Conservation (phyloP, 2,797 vertebrate species). For the Pachyuromys duprasi region DNA sequence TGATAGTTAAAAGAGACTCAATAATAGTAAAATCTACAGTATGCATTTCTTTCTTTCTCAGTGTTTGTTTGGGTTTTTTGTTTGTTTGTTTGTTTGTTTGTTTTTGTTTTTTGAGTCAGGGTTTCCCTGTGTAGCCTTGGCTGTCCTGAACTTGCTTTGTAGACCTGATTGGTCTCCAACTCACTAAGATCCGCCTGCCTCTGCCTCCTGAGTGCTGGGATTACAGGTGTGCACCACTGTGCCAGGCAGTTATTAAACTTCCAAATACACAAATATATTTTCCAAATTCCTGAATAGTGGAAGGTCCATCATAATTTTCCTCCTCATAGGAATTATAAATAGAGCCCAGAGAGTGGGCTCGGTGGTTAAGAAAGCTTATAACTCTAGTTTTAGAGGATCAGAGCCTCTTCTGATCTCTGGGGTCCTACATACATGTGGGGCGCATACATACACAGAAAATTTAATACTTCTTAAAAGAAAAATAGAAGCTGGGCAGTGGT, state of each 20-base stretch:
- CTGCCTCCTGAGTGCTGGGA: too few relatives aligned
- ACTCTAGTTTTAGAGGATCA: background rate
- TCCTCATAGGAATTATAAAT: background rate
- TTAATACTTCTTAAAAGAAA: background rate
- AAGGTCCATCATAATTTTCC: background rate
- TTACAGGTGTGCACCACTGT: too few relatives aligned
- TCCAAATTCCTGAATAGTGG: background rate
- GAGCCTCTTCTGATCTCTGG: background rate
- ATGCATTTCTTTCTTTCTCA: background rate
- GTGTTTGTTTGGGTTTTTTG: too few relatives aligned
- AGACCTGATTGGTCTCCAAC: too few relatives aligned
- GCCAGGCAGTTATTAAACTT: background rate
- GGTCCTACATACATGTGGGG: background rate
- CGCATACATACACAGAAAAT: background rate
- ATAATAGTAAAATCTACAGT: conserved; percentile 16
- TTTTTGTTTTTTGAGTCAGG: too few relatives aligned
- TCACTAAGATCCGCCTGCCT: too few relatives aligned
- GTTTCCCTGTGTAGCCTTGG: too few relatives aligned
- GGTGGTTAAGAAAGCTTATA: background rate
- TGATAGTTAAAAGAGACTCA: conserved; percentile 17
- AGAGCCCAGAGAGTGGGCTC: background rate
- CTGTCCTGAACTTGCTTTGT: too few relatives aligned
- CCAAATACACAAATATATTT: background rate
- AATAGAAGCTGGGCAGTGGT: background rate
- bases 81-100: too few relatives aligned